A percentile compares a stretch with the other conserved stretches of the same genome.
Evolutionary conservation across 2,797 vertebrate species (phyloP).

Genomic region (Spinus pinus): DNA sequence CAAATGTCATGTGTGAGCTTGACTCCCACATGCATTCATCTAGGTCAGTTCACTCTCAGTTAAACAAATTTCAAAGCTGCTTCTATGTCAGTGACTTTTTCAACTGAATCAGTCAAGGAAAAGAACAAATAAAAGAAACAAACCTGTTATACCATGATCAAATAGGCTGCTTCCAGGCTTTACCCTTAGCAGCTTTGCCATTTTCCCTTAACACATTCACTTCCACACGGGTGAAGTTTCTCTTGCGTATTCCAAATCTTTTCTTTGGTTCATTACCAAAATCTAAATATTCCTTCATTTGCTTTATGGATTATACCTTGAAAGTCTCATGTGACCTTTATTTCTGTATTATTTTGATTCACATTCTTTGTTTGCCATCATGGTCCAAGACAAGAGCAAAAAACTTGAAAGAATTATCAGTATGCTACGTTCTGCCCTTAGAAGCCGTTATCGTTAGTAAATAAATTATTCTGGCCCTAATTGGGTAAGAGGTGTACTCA

Average conservation of each 20-base stretch:
- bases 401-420: not conserved
- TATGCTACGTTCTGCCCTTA: not conserved
- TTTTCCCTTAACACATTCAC: not conserved
- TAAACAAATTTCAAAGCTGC: not conserved
- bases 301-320: not conserved
- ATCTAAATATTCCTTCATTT: not conserved
- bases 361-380: not conserved
- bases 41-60: not conserved
- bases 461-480: not conserved
- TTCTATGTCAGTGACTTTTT: slow-evolving; percentile 4
- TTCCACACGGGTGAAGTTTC: not conserved
- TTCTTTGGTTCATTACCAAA: not conserved
- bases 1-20: not conserved
- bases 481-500: not conserved
- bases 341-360: not conserved
- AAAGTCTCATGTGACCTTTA: not conserved
- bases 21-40: not conserved
- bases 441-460: not conserved
- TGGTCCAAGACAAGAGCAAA: not conserved
- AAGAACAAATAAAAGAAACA: not conserved
- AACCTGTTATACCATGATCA: not conserved
- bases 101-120: not conserved
- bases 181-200: not conserved
- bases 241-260: not conserved
- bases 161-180: not conserved